phyloP scores from a whole-genome alignment of 2,888 invertebrate species.

The Crematogaster levior region DNA sequence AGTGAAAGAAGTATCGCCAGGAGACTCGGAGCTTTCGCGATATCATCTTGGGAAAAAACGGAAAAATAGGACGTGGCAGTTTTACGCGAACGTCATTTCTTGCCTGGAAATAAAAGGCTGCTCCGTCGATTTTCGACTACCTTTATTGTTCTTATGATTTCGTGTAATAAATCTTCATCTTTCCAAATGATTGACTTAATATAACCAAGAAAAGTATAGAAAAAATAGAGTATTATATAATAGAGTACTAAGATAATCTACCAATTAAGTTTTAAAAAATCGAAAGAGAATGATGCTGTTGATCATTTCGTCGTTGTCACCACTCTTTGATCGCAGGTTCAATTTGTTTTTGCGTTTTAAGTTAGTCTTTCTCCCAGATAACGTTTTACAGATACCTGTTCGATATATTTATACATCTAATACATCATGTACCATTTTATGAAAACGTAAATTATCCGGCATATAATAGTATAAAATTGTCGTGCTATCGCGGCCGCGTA shows the following conservation, averaged over 20 bases:
- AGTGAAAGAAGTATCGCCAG: constrained; percentile 59
- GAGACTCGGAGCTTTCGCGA: constrained; percentile 44
- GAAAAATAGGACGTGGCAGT: constrained; percentile 15
- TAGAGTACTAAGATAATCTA: background rate
- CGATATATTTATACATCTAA: constrained; percentile 46
- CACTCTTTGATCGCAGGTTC: background rate
- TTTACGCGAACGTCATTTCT: constrained; percentile 2
- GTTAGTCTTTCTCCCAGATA: background rate
- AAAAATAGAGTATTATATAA: background rate
- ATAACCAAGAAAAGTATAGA: background rate
- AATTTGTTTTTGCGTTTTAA: background rate
- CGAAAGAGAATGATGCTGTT: background rate
- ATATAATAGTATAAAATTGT: constrained; percentile 58
- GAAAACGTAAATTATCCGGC: constrained; percentile 54
- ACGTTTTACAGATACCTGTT: background rate
- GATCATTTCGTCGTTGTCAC: background rate
- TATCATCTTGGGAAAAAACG: background rate
- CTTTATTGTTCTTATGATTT: background rate
- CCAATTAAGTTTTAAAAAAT: background rate
- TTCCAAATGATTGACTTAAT: background rate
- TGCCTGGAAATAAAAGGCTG: constrained; percentile 22
- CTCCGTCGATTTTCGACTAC: background rate
- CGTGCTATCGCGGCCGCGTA: constrained; percentile 19
- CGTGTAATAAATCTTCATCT: background rate
- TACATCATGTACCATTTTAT: constrained; percentile 40